Evolutionary conservation across 2,113 vertebrate genomes (phyloP).

Genomic region (Neotoma lepida): DNA sequence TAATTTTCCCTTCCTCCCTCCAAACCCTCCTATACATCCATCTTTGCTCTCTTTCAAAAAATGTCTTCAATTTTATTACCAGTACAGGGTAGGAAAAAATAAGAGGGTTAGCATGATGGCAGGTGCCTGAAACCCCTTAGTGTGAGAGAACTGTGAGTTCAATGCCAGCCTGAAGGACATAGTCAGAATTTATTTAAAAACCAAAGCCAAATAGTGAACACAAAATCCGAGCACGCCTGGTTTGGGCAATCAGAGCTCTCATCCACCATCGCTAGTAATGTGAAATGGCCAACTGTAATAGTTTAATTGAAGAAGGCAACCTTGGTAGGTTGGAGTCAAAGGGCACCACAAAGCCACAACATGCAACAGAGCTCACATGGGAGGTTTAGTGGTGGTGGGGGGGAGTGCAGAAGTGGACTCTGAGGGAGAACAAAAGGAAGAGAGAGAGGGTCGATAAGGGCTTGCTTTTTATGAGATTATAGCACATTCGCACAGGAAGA

Average conservation of each 20-base stretch:
- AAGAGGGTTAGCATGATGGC: too few species aligned
- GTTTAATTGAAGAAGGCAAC: too few species aligned
- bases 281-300: background rate
- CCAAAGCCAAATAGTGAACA: background rate
- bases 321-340: too few species aligned
- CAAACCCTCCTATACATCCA: background rate
- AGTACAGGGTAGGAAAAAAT: too few species aligned
- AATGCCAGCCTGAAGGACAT: background rate
- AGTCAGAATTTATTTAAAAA: background rate
- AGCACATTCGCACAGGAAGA: too few species aligned
- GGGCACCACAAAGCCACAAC: too few species aligned
- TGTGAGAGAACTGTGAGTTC: background rate
- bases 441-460: too few species aligned
- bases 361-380: too few species aligned
- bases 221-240: background rate
- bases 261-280: background rate
- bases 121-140: background rate
- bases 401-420: too few species aligned
- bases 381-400: too few species aligned
- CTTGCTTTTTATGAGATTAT: too few species aligned
- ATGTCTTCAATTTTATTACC: background rate
- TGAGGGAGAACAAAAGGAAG: too few species aligned
- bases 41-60: background rate
- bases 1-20: background rate
- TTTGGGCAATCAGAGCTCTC: background rate